Conservation (phyloP, 2,888 invertebrate genomes). For the Boloria euphrosyne region DNA sequence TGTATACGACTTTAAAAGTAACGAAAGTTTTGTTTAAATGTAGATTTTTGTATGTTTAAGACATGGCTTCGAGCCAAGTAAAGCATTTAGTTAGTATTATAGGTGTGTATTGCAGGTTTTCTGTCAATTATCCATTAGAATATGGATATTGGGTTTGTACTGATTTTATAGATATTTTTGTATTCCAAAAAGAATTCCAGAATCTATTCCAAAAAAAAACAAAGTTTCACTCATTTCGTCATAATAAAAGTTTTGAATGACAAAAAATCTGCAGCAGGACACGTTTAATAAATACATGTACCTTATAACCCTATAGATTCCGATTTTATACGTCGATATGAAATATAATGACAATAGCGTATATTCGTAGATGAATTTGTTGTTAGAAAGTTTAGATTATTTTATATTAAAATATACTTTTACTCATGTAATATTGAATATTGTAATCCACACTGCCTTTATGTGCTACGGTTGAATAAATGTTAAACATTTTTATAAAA, state of each 20-base stretch:
- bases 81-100: slow-evolving; percentile 53
- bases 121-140: not conserved
- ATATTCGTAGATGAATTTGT: slow-evolving; percentile 22
- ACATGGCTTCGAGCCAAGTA: slow-evolving; percentile 52
- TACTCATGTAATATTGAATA: slow-evolving; percentile 30
- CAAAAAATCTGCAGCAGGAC: slow-evolving; percentile 1
- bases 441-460: slow-evolving; percentile 45
- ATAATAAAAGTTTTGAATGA: not conserved
- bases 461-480: slow-evolving; percentile 45
- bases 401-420: slow-evolving; percentile 29
- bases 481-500: slow-evolving; percentile 37
- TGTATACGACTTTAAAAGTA: slow-evolving; percentile 78
- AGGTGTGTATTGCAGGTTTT: slow-evolving; percentile 18
- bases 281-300: slow-evolving; percentile 13
- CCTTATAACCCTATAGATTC: slow-evolving; percentile 44
- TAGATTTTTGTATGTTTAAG: slow-evolving; percentile 34
- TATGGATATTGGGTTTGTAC: not conserved
- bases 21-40: slow-evolving; percentile 74
- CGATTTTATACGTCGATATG: slow-evolving; percentile 43
- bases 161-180: not conserved
- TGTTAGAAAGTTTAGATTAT: slow-evolving; percentile 7
- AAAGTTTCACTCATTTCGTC: too few species aligned
- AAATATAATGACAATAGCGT: slow-evolving; percentile 36
- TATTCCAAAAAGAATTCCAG: not conserved
- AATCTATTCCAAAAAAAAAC: not conserved